Conservation (phyloP, 2,113 vertebrate species). For the Lagopus leucura region DNA sequence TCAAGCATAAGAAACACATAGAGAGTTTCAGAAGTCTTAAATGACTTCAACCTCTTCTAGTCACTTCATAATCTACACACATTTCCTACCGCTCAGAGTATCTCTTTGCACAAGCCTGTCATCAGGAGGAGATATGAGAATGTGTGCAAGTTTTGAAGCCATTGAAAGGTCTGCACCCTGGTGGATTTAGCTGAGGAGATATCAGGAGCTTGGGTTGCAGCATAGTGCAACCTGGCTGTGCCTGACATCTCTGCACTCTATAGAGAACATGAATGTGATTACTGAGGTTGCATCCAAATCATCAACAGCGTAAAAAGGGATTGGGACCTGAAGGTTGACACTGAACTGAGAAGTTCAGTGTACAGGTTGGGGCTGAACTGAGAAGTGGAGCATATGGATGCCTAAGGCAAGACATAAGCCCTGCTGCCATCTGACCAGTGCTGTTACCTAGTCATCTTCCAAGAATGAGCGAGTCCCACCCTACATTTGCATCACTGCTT, state of each 20-base stretch:
- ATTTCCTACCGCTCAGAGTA: background rate
- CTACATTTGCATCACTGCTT: background rate
- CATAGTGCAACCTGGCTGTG: accelerated
- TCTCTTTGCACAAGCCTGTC: background rate
- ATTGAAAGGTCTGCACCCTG: background rate
- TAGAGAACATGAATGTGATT: background rate
- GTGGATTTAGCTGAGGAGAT: background rate
- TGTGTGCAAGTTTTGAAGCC: background rate
- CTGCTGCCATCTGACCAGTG: background rate
- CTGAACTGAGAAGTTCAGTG: too few relatives aligned
- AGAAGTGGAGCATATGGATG: background rate
- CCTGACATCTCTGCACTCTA: accelerated
- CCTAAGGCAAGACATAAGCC: background rate
- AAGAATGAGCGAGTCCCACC: background rate
- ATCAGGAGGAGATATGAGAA: background rate
- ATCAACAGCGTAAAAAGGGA: background rate
- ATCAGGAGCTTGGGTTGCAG: background rate
- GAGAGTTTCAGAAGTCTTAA: background rate
- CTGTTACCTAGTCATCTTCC: background rate
- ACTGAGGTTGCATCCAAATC: background rate
- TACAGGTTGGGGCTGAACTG: background rate
- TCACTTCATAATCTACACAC: background rate
- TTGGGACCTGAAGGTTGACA: background rate
- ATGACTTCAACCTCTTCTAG: background rate
- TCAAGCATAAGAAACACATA: background rate